Percentiles rank a stretch among this genome's conserved stretches.
These are phyloP conservation scores for Xiphophorus maculatus DNA, from an alignment of 2,113 vertebrate genomes.

Conservation along the genomic window DNA sequence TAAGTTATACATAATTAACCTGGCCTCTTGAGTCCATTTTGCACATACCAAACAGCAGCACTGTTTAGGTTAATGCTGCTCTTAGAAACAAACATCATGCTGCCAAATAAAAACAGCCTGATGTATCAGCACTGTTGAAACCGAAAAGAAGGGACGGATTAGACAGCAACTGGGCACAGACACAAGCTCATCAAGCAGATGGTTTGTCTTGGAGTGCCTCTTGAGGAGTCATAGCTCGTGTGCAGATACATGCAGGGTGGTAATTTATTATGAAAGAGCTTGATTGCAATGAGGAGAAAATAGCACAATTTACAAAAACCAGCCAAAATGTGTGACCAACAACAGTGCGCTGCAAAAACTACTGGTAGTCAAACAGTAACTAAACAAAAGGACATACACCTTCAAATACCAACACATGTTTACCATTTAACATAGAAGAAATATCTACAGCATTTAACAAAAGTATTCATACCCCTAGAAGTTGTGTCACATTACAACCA, in stretches of 20 bases:
- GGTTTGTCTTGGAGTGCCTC: slow-evolving; percentile 57
- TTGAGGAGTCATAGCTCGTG: slow-evolving; percentile 34
- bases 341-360: neutral
- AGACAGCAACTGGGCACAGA: slow-evolving; percentile 49
- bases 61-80: neutral
- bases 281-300: slow-evolving; percentile 37
- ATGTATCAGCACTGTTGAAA: slow-evolving; percentile 37
- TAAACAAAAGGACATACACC: slow-evolving; percentile 16
- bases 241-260: slow-evolving; percentile 40
- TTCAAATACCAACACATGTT: slow-evolving; percentile 12
- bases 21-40: slow-evolving; percentile 16
- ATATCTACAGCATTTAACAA: neutral
- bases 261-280: slow-evolving; percentile 47
- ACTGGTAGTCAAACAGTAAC: slow-evolving; percentile 15
- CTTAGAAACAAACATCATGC: neutral
- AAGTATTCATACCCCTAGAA: neutral
- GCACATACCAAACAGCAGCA: neutral
- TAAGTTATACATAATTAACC: neutral
- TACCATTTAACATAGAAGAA: slow-evolving; percentile 31
- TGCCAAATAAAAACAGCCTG: slow-evolving; percentile 21
- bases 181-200: slow-evolving; percentile 65
- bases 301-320: slow-evolving; percentile 27
- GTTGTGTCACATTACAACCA: neutral
- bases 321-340: slow-evolving; percentile 3
- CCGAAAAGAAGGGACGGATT: slow-evolving; percentile 40